A percentile compares a stretch with the other conserved stretches of the same genome.
Evolutionary conservation across 2,113 vertebrate species (phyloP).

Genomic region (Solea senegalensis): DNA sequence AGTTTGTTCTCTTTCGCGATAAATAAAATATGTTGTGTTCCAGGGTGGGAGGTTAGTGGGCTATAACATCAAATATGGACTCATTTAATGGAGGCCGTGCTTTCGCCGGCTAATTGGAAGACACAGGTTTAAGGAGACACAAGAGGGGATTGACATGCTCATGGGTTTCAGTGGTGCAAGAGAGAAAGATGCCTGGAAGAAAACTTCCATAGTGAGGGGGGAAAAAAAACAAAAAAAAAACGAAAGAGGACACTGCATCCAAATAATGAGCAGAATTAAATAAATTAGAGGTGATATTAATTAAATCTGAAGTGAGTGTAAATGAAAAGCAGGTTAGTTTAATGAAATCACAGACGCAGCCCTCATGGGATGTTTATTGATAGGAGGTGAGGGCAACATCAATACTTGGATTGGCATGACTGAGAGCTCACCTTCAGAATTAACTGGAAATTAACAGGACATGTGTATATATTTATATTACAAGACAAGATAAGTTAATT

Average conservation of each 20-base stretch:
- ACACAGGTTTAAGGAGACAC: constrained; percentile 21
- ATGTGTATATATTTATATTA: not conserved
- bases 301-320: constrained; percentile 2
- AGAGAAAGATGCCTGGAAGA: not conserved
- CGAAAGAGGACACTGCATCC: not conserved
- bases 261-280: constrained; percentile 10
- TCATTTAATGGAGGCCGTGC: constrained; percentile 34
- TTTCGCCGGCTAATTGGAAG: constrained; percentile 37
- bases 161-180: constrained; percentile 10
- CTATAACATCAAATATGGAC: constrained; percentile 54
- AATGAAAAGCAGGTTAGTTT: constrained; percentile 7
- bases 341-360: constrained; percentile 18
- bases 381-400: not conserved
- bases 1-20: constrained; percentile 11
- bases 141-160: not conserved
- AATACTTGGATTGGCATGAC: not conserved
- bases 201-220: too few species aligned
- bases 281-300: constrained; percentile 9
- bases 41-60: not conserved
- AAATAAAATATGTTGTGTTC: constrained; percentile 5
- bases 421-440: not conserved
- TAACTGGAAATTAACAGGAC: not conserved
- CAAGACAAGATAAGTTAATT: not conserved
- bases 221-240: too few species aligned
- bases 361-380: not conserved